Conservation (phyloP, 2,113 vertebrate species). For the Macrotus californicus region DNA sequence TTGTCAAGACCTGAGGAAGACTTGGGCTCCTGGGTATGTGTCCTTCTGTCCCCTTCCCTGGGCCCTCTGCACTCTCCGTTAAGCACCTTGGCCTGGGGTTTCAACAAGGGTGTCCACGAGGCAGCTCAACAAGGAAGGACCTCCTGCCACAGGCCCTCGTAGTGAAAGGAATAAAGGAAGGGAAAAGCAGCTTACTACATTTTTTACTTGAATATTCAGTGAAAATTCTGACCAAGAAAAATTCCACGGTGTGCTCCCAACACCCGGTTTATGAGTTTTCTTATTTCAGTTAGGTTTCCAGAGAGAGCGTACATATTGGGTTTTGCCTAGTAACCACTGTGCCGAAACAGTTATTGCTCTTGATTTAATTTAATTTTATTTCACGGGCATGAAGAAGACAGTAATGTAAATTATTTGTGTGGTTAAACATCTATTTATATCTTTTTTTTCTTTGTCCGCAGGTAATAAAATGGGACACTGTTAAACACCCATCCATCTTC, state of each 20-base stretch:
- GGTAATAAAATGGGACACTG: conserved; percentile 65
- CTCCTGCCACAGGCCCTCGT: neutral
- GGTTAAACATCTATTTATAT: conserved; percentile 63
- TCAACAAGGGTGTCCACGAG: neutral
- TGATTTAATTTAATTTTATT: conserved; percentile 65
- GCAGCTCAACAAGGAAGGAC: neutral
- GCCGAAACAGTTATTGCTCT: neutral
- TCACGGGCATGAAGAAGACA: conserved; percentile 61
- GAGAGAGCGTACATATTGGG: conserved; percentile 10
- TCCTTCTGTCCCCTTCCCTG: neutral
- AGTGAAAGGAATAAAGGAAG: neutral
- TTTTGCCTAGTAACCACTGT: conserved; percentile 63
- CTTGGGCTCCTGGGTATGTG: neutral
- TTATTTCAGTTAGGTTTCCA: conserved; percentile 58
- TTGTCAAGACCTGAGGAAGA: neutral
- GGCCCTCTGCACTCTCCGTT: neutral
- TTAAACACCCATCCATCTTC: conserved; percentile 61
- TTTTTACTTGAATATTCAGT: conserved; percentile 17
- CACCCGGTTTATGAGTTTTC: neutral
- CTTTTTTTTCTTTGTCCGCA: conserved; percentile 50
- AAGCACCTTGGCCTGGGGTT: neutral
- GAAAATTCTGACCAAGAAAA: conserved; percentile 31
- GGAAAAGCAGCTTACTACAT: neutral
- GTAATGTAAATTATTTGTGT: conserved; percentile 42
- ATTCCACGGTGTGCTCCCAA: neutral